Percentiles rank a stretch among this genome's conserved stretches.
Evolutionary conservation across 2,888 invertebrate species (phyloP).

Genomic region (Phyto melanocephala): DNA sequence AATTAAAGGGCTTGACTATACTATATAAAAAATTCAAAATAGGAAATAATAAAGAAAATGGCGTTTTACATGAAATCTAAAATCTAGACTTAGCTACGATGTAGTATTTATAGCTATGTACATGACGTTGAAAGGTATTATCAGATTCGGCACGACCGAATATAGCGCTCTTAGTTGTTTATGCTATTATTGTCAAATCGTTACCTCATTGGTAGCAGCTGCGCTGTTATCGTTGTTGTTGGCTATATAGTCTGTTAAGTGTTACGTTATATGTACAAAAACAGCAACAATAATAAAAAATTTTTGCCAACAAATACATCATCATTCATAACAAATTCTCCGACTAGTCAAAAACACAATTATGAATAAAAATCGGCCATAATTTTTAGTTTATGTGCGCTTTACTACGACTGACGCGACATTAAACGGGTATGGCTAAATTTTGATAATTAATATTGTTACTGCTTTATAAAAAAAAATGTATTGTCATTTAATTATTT

Average conservation of each 20-base stretch:
- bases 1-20: too few species aligned
- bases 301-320: background rate
- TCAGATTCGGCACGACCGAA: too few species aligned
- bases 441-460: constrained; percentile 19
- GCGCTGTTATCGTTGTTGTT: constrained; percentile 6
- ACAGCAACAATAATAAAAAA: background rate
- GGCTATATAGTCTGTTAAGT: constrained; percentile 39
- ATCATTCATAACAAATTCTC: background rate
- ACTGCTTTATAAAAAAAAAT: background rate
- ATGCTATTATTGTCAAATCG: constrained; percentile 30
- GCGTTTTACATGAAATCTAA: too few species aligned
- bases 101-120: too few species aligned
- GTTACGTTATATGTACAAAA: constrained; percentile 17
- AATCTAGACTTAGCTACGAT: too few species aligned
- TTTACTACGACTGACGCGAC: background rate
- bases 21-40: too few species aligned
- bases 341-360: background rate
- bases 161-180: too few species aligned
- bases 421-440: background rate
- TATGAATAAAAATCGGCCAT: constrained; percentile 7
- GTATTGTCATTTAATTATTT: background rate
- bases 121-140: too few species aligned
- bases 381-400: background rate
- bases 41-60: too few species aligned
- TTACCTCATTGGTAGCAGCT: constrained; percentile 39